Evolutionary conservation across 2,113 vertebrate genomes (phyloP).

Genomic region (Equus quagga): DNA sequence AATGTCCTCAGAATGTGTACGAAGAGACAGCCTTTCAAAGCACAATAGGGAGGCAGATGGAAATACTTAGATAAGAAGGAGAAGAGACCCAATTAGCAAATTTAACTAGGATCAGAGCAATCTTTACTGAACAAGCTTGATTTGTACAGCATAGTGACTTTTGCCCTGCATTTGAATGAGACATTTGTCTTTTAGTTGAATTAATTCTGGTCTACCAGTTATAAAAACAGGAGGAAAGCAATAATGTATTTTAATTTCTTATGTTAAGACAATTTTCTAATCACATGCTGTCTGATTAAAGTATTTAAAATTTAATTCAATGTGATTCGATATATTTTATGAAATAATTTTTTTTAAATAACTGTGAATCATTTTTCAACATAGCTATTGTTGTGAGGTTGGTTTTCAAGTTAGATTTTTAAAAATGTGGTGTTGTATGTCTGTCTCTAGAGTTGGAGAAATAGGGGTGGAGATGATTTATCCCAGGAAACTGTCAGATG

Average conservation of each 20-base stretch:
- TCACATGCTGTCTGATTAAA: background rate
- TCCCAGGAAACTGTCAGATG: background rate
- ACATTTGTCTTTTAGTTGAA: background rate
- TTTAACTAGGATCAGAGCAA: background rate
- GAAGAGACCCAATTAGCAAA: background rate
- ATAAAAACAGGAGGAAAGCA: background rate
- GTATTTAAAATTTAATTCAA: background rate
- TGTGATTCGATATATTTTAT: background rate
- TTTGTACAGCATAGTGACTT: background rate
- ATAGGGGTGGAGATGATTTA: background rate
- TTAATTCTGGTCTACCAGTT: background rate
- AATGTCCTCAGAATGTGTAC: background rate
- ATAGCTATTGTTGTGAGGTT: background rate
- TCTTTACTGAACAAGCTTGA: background rate
- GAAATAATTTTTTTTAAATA: background rate
- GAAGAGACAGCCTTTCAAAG: background rate
- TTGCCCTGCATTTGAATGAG: background rate
- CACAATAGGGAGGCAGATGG: background rate
- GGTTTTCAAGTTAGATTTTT: constrained; percentile 40
- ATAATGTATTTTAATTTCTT: background rate
- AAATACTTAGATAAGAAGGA: background rate
- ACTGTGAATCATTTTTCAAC: background rate
- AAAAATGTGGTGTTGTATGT: background rate
- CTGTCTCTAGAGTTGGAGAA: constrained; percentile 2
- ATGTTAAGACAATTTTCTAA: background rate